Percentiles rank a stretch among this genome's conserved stretches.
Evolutionary conservation across 1,140 invertebrate genomes (phyloP).

Genomic region (Drosophila fuyamai): DNA sequence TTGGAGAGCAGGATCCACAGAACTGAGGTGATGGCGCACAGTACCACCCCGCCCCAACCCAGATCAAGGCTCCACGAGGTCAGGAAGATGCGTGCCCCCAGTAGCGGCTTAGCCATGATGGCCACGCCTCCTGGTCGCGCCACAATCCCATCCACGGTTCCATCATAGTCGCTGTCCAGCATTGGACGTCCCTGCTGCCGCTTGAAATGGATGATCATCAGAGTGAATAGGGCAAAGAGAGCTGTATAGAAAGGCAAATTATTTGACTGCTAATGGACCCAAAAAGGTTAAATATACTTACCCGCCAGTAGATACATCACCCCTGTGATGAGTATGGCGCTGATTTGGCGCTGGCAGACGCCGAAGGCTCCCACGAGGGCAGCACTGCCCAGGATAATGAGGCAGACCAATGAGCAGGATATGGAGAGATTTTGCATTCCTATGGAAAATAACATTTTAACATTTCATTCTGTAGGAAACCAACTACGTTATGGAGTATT

Average conservation of each 20-base stretch:
- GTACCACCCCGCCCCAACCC: conserved; percentile 92
- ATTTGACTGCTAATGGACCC: too few species aligned
- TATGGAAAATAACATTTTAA: conserved; percentile 72
- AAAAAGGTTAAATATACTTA: conserved; percentile 81
- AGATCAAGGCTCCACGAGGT: conserved; percentile 93
- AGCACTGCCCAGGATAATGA: conserved; percentile 93
- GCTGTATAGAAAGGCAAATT: conserved; percentile 85
- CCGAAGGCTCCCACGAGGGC: conserved; percentile 94
- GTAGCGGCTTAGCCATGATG: conserved; percentile 78
- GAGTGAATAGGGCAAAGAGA: conserved; percentile 93
- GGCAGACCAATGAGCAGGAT: conserved; percentile 94
- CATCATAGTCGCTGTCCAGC: conserved; percentile 86
- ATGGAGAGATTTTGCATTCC: conserved; percentile 97
- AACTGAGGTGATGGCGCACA: conserved; percentile 91
- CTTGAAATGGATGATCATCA: conserved; percentile 96
- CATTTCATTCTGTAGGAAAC: not conserved
- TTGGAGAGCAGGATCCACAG: conserved; percentile 95
- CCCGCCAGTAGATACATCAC: conserved; percentile 96
- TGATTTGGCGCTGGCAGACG: conserved; percentile 93
- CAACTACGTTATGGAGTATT: not conserved
- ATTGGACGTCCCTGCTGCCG: conserved; percentile 89
- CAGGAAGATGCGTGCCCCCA: conserved; percentile 89
- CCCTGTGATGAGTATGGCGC: conserved; percentile 94
- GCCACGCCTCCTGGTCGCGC: conserved; percentile 85
- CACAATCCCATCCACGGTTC: conserved; percentile 90